Evolutionary conservation across 2,888 invertebrate genomes (phyloP), one percentile per base, ranked within the genome.

Genomic region (Stramonita haemastoma): DNA sequence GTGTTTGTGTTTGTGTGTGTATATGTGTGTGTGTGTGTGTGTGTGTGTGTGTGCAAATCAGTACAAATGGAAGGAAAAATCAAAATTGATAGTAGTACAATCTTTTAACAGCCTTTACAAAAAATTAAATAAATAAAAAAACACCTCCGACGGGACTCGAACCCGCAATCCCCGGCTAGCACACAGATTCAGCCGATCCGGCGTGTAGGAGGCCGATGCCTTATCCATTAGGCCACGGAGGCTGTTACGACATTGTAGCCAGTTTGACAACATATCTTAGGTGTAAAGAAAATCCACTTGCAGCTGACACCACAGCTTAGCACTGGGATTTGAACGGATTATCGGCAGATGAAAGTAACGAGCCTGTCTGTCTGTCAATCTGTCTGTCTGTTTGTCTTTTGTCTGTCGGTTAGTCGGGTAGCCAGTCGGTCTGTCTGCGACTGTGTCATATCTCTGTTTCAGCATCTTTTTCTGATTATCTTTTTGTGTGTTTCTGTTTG

Each of bases 101-200:
- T 46, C 8, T 46, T 8, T 46, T 46, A 46, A 46, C 46, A 46
- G 46, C 2, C n/a, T n/a, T n/a, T n/a, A 46, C 46, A 29, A n/a
- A 1, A 29, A 73, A 92, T 70, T 70, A 26, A 26, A 66, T n/a
- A n/a, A n/a, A n/a, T n/a, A 66, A 66, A 91, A 87, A 89, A 81
- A 83, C 92, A 94, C 94, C 94, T 93, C 94, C 94, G 94, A 93
- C 94, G 94, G 94, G 94, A 94, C 94, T 94, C 94, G 94, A 94
- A 94, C 94, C 94, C 94, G 94, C 94, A 94, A 94, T 94, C 94
- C 94, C 94, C 94, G 94, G 93, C 93, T 93, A 84, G 87, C 92
- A 91, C 92, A 87, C 73, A 17, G 46, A 46, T 46, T 46, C 46
- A 87, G 26, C 60, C n/a, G 57, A 60, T 57, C 60, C 34, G 66